Evolutionary conservation across 2,888 invertebrate genomes (phyloP).

Genomic region (Nomada ferruginata): DNA sequence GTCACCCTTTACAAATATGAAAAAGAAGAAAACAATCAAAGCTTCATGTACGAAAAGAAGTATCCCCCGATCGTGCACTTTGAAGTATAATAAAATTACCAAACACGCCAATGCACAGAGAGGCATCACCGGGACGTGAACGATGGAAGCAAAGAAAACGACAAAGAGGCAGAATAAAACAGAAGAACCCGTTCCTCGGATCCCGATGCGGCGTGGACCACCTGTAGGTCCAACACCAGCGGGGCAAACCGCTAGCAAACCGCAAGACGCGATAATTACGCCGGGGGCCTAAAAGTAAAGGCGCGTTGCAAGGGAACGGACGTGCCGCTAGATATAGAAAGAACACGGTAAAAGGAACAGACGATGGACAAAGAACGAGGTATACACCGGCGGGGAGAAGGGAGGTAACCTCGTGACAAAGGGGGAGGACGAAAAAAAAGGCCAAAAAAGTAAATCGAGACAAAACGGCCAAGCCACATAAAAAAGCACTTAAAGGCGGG

Average conservation of each 20-base stretch:
- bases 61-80: too few relatives aligned
- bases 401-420: conserved; percentile 4
- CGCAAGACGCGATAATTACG: conserved; percentile 80
- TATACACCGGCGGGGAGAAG: background rate
- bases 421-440: background rate
- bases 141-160: background rate
- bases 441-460: conserved; percentile 68
- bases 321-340: conserved; percentile 20
- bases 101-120: background rate
- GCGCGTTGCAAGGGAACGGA: conserved; percentile 58
- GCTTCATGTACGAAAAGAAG: too few relatives aligned
- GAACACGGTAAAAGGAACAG: conserved; percentile 6
- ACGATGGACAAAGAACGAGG: background rate
- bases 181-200: conserved; percentile 48
- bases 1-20: too few relatives aligned
- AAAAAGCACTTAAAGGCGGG: conserved; percentile 80
- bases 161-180: conserved; percentile 12
- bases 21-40: too few relatives aligned
- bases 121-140: conserved; percentile 21
- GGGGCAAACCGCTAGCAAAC: conserved; percentile 77
- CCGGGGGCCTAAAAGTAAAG: conserved; percentile 73
- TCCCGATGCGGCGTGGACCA: conserved; percentile 69
- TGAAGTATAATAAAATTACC: background rate
- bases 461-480: conserved; percentile 81
- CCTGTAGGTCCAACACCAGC: conserved; percentile 73